These are phyloP conservation scores for Aphodius sticticus DNA, from an alignment of 2,888 invertebrate species.

Conservation along the genomic window DNA sequence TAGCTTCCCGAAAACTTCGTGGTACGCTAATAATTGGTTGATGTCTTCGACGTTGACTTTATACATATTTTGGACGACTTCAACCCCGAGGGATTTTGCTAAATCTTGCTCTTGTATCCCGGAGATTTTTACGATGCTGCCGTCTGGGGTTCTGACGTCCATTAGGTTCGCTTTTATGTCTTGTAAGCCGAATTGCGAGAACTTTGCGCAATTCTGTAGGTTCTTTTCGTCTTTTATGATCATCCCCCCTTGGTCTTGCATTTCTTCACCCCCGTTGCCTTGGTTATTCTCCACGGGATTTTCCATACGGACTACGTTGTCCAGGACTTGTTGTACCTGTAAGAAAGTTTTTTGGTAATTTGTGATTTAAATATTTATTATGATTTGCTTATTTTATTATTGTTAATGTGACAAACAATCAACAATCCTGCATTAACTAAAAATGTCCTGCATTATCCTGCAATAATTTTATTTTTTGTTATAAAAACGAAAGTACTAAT, in stretches of 20 bases:
- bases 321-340: constrained; percentile 68
- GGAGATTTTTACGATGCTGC: constrained; percentile 77
- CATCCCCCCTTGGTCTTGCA: constrained; percentile 52
- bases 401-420: no score
- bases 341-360: constrained; percentile 40
- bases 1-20: constrained; percentile 82
- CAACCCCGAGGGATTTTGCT: constrained; percentile 67
- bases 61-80: constrained; percentile 83
- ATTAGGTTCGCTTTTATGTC: constrained; percentile 64
- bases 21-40: constrained; percentile 84
- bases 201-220: constrained; percentile 64
- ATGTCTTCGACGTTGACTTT: constrained; percentile 86
- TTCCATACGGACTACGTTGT: constrained; percentile 58
- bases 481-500: no score
- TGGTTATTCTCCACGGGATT: constrained; percentile 62
- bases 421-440: no score
- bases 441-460: no score
- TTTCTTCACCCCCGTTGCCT: constrained; percentile 64
- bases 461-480: no score
- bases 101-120: constrained; percentile 69
- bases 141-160: constrained; percentile 73
- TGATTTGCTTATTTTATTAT: no score
- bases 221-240: constrained; percentile 67
- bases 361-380: background rate
- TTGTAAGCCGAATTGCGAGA: constrained; percentile 57